These are phyloP conservation scores for Colistium nudipinnis DNA, from an alignment of 2,113 vertebrate genomes.

Conservation along the genomic window DNA sequence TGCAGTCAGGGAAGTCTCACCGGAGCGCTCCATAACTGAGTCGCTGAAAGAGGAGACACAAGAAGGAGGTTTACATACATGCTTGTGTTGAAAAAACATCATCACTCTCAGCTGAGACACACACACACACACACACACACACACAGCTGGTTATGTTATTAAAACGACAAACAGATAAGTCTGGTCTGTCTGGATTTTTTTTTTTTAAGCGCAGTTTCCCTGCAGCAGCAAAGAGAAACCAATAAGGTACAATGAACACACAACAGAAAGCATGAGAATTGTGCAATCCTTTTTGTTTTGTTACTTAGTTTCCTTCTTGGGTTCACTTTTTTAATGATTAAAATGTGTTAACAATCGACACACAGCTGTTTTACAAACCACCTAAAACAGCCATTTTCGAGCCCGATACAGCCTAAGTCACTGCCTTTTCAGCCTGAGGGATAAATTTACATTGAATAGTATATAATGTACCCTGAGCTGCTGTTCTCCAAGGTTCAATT, in stretches of 20 bases:
- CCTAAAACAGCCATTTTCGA: no score
- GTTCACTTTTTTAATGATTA: not conserved
- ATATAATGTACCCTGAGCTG: no score
- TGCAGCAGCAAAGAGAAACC: constrained; percentile 21
- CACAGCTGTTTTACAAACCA: not conserved
- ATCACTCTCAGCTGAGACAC: not conserved
- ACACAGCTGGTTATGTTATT: constrained; percentile 1
- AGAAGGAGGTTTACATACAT: constrained; percentile 10
- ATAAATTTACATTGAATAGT: no score
- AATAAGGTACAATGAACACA: constrained; percentile 28
- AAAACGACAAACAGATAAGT: constrained; percentile 10
- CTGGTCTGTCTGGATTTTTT: constrained; percentile 67
- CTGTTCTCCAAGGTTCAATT: no score
- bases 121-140: no score
- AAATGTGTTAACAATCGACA: not conserved
- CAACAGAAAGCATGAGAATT: constrained; percentile 8
- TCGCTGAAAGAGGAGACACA: constrained; percentile 28
- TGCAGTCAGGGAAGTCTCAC: constrained; percentile 36
- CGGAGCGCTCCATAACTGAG: constrained; percentile 64
- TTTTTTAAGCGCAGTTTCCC: constrained; percentile 35
- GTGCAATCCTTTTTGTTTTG: not conserved
- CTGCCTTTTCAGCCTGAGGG: no score
- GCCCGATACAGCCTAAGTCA: no score
- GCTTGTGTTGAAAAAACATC: constrained; percentile 7
- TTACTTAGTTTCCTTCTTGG: constrained; percentile 3